Percentiles rank a stretch among this genome's conserved stretches.
Conservation (phyloP, 2,888 invertebrate species). For the Caenorhabditis afra region DNA sequence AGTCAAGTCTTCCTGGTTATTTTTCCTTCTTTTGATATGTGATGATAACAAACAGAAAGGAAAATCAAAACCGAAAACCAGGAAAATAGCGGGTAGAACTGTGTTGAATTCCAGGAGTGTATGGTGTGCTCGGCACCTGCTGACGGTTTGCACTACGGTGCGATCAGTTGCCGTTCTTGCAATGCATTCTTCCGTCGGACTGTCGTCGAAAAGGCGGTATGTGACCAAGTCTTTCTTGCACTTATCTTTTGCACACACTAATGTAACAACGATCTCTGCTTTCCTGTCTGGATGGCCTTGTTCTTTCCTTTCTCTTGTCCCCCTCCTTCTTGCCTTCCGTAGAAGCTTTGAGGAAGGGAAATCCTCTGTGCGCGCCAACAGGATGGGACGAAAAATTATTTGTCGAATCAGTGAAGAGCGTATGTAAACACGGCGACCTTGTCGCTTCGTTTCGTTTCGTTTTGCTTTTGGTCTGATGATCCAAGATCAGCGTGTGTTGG, state of each 20-base stretch:
- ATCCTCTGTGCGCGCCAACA: slow-evolving; percentile 13
- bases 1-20: no score
- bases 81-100: no score
- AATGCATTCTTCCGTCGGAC: slow-evolving; percentile 76
- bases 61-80: no score
- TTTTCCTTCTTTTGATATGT: no score
- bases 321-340: no score
- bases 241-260: no score
- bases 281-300: no score
- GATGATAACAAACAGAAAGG: no score
- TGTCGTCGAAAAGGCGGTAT: slow-evolving; percentile 75
- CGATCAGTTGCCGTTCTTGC: slow-evolving; percentile 73
- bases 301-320: no score
- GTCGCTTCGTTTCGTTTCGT: background rate
- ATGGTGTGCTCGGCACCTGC: slow-evolving; percentile 73
- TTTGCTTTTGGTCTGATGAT: slow-evolving; percentile 20
- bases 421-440: slow-evolving; percentile 29
- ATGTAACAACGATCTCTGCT: no score
- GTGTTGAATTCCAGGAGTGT: slow-evolving; percentile 56
- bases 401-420: slow-evolving; percentile 45
- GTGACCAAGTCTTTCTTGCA: background rate
- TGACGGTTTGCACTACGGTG: slow-evolving; percentile 77
- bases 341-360: background rate
- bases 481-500: slow-evolving; percentile 36
- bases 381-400: slow-evolving; percentile 36